Base-by-base conservation (phyloP, 1,140 invertebrate genomes). In the Atta cephalotes region DNA sequence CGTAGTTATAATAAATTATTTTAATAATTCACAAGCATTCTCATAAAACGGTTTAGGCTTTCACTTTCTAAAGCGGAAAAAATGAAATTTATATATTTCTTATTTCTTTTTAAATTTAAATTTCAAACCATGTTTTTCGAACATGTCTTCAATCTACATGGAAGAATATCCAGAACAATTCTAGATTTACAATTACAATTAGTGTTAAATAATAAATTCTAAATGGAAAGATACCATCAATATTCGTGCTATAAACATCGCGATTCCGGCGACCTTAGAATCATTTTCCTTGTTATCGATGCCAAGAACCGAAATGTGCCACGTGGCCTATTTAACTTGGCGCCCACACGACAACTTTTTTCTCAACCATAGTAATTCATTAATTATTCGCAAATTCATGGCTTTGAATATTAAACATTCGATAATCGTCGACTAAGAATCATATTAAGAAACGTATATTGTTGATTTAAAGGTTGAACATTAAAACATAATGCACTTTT, bases 281-380 rank as follows among this genome's bases (percentile, higher is more conserved):
- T 28, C 77, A 7, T 80, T 80, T 80, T 56, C 49, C 28, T 21
- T 49, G n/a, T 80, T 80, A 80, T 80, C 31, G 78, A 80, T 80
- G 78, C 78, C 63, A 80, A 80, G 78, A 80, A 56, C 65, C 63
- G 60, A 68, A 79, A 79, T 63, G 58, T 45, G 78, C 63, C 63
- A 80, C 78, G 78, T 80, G 78, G 28, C 78, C 78, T 80, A 80
- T 63, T 80, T 80, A 70, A 80, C 25, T 80, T 21, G 9, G 49
- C 28, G n/a, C n/a, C 31, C 49, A 53, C 77, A n/a, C 10, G 21
- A 35, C 3, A 68, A 31, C 31, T 65, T 68, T 77, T 79, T 70
- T 25, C n/a, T 53, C 12, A 35, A 16, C 49, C 14, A 80, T 35
- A 70, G 16, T 25, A 70, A 80, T 53, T 45, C 28, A 39, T 68